A percentile compares a stretch with the other conserved stretches of the same genome.
phyloP scores from a whole-genome alignment of 2,797 vertebrate species.

The Tamandua tetradactyla region DNA sequence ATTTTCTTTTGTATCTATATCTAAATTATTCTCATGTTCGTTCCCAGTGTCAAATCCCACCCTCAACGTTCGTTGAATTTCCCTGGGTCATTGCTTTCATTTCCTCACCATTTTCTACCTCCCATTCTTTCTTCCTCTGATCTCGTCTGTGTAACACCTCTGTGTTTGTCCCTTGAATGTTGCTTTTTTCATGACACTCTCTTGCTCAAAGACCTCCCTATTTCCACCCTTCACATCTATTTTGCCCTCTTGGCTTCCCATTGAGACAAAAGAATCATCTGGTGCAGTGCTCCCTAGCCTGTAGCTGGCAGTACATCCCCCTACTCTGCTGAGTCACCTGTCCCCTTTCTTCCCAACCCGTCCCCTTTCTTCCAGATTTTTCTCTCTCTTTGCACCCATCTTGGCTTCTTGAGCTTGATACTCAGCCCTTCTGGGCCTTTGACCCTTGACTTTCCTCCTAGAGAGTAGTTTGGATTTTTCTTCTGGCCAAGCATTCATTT shows the following conservation, averaged over 20 bases:
- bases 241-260: neutral
- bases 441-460: neutral
- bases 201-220: neutral
- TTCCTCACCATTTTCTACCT: neutral
- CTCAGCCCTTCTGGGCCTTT: neutral
- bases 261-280: neutral
- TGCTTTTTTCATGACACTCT: neutral
- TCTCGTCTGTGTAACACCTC: neutral
- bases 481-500: neutral
- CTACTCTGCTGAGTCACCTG: neutral
- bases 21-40: neutral
- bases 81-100: too few species aligned
- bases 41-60: fast-evolving
- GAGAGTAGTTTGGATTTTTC: neutral
- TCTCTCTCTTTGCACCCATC: neutral
- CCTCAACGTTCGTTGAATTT: fast-evolving
- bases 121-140: neutral
- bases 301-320: fast-evolving
- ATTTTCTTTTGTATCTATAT: neutral
- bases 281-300: fast-evolving
- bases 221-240: fast-evolving
- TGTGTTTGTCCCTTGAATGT: neutral
- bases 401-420: neutral
- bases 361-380: neutral
- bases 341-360: neutral